Evolutionary conservation across 2,888 invertebrate genomes (phyloP), one percentile per base, ranked within the genome.

Genomic region (Callyntrura sp.): DNA sequence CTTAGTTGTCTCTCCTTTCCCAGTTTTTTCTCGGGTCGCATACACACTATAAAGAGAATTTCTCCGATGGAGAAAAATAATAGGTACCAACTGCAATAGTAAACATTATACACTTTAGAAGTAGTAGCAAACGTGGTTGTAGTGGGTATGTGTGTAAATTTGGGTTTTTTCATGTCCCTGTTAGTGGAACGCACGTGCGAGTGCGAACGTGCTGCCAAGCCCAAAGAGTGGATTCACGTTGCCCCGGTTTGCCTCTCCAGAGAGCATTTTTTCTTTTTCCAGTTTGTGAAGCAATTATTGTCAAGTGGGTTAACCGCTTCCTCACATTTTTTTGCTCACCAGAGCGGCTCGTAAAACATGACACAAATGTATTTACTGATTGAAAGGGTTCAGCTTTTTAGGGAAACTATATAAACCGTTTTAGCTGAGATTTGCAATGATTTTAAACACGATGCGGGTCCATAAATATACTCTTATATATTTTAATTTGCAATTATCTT

Each of bases 151-250:
- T 35, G 35, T 17, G 25, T 1, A n/a, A 17, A 3, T 28, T 23
- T 0, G 14, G n/a, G 51, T 78, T 55, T 55, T 57, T n/a, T n/a
- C n/a, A n/a, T 73, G 3, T 48, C 73, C 14, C 73, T 48, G 73
- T 79, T 79, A 57, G 35, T 79, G 28, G 20, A 68, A 70, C 68
- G 68, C 83, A 84, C 83, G 83, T 84, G 83, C n/a, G 51, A 28
- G 17, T n/a, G 45, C 8, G 73, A 25, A 84, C 68, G 83, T 84
- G 83, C 68, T 65, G 48, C 20, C n/a, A n/a, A n/a, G n/a, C 35
- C 35, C 35, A 45, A 28, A 78, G 25, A 78, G 9, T 51, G 48
- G 48, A 55, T 84, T 48, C 83, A 70, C 25, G 48, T 84, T 51
- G 65, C 70, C 83, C 83, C 70, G 8, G 25, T 81, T 45, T 11